Conservation (phyloP, 2,113 vertebrate species). For the Isichthys henryi region DNA sequence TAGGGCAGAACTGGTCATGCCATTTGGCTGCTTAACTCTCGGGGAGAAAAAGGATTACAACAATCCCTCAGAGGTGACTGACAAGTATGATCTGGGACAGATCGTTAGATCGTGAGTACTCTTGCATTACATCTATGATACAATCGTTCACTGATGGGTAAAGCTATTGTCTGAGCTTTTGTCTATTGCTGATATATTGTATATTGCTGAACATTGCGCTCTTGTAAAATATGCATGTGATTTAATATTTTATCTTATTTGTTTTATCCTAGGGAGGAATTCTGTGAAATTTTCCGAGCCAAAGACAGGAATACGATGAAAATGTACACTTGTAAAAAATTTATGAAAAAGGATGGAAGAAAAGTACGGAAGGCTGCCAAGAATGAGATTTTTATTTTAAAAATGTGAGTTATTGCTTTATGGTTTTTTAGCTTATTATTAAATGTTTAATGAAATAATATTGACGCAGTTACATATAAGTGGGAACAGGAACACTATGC, state of each 20-base stretch:
- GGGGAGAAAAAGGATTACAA: constrained; percentile 99
- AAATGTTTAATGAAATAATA: background rate
- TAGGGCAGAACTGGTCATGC: constrained; percentile 84
- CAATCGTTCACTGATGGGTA: background rate
- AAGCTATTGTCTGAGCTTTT: background rate
- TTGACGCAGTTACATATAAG: background rate
- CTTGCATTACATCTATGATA: background rate
- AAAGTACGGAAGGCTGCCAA: constrained; percentile 97
- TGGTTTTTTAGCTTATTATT: background rate
- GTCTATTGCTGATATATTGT: too few relatives aligned
- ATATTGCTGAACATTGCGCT: background rate
- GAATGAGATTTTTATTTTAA: constrained; percentile 96
- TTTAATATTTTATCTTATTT: constrained; percentile 10
- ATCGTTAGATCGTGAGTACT: constrained; percentile 95
- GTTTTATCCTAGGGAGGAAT: constrained; percentile 79
- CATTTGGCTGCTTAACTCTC: constrained; percentile 97
- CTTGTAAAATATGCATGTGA: background rate
- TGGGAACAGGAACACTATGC: background rate
- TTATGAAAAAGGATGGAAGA: constrained; percentile 90
- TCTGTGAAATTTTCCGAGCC: constrained; percentile 95
- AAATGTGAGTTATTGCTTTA: constrained; percentile 67
- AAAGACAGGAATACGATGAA: constrained; percentile 93
- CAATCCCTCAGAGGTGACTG: constrained; percentile 90
- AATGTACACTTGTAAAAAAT: constrained; percentile 98
- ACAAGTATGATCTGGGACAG: constrained; percentile 98